Evolutionary conservation across 64 coral and sea anemone species (phyloP).

Genomic region (Montipora cactus): DNA sequence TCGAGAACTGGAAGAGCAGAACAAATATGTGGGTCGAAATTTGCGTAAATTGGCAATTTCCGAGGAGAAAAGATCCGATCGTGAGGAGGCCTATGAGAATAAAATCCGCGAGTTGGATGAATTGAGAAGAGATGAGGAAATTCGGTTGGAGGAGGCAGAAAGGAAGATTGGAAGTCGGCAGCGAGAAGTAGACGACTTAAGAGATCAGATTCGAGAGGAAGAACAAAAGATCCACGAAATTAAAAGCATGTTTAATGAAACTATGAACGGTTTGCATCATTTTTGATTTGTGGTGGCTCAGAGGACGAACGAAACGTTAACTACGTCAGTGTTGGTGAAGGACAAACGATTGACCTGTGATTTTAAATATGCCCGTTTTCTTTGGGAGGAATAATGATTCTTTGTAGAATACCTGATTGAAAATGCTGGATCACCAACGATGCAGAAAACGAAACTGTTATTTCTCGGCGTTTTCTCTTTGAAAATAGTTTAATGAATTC

Average conservation of each 20-base stretch:
- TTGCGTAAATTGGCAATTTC: conserved; percentile 56
- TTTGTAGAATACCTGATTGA: neutral
- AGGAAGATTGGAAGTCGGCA: conserved; percentile 38
- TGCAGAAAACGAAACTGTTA: neutral
- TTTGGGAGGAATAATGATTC: neutral
- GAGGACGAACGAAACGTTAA: neutral
- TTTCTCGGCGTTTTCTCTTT: neutral
- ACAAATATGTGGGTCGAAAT: conserved; percentile 48
- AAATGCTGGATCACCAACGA: neutral
- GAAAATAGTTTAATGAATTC: neutral
- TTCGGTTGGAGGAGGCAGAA: conserved; percentile 47
- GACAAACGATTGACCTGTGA: neutral
- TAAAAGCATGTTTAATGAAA: conserved; percentile 12
- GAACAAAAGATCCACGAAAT: conserved; percentile 8
- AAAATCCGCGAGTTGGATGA: conserved; percentile 33
- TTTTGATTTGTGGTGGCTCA: neutral
- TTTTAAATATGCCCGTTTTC: neutral
- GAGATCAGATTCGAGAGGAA: conserved; percentile 24
- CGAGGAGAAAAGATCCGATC: conserved; percentile 69
- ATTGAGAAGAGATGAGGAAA: conserved; percentile 1
- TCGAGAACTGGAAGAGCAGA: conserved; percentile 28
- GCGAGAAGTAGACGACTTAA: neutral
- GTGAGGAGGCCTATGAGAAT: conserved; percentile 39
- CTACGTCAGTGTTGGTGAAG: neutral
- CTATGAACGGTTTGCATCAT: conserved; percentile 17